Base-by-base conservation (phyloP, 2,888 invertebrate genomes). In the Erebia epiphron region DNA sequence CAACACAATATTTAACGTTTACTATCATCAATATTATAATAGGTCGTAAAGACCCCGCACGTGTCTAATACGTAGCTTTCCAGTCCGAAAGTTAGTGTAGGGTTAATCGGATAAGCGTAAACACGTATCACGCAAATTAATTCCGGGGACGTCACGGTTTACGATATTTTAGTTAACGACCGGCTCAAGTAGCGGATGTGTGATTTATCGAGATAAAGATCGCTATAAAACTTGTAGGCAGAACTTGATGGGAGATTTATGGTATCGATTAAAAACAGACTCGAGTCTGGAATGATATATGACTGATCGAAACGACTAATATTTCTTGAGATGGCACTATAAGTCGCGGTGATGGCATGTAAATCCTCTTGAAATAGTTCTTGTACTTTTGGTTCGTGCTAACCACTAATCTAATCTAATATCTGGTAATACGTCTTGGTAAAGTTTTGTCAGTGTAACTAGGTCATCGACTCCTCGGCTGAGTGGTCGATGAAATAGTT, bases 131-230 rank as follows among this genome's bases (percentile, higher is more conserved):
- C 82, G 83, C 83, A 84, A 83, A 84, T 86, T 84, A 83, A 89
- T 88, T 87, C 85, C 62, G 72, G 49, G 56, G 67, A 75, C 78
- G 78, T 77, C 74, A 77, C 74, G 72, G 73, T 77, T 79, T 78
- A 77, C 79, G 83, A 80, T 83, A 82, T 85, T 85, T 82, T 78
- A 79, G 80, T 82, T 82, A 81, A 81, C 81, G 82, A 79, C 72
- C 69, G 56, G 79, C 80, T 81, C 78, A 83, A 86, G 90, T 87
- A 87, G 87, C 90, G 90, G 90, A 90, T 90, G 87, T 83, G 81
- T 90, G 88, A 90, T 90, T 90, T 91, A 91, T 90, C 79, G 67
- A 8, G 43, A 83, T 85, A 87, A 88, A 89, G 87, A 86, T 86
- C 76, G 84, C 82, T 83, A 83, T 80, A 83, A 88, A 86, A 88